Evolutionary conservation across 2,888 invertebrate species (phyloP), one percentile per base, ranked within the genome.

Genomic region (Scaptomyza polygonia): DNA sequence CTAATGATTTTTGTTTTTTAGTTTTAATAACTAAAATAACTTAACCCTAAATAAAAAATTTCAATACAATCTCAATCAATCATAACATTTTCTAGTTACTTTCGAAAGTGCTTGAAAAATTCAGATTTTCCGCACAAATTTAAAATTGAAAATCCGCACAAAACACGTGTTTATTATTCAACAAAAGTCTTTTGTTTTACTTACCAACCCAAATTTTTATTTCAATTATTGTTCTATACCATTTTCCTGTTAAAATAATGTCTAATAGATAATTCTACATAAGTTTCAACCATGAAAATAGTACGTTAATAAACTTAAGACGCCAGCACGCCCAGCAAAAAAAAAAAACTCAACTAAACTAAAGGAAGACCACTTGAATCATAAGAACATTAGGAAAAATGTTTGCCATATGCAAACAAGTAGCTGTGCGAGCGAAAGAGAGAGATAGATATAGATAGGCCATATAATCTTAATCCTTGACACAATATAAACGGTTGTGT

Each of bases 401-500:
- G 43, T 44, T 47, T 30, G 56, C 65, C 16, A 11, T 32, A 72
- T 54, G 39, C 54, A 66, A 49, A 65, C 30, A 42, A 47, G 32
- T 8, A 39, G 44, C 14, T 9, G 5, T 5, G 25, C 3, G 42
- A 18, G 21, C 25, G 45, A 40, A 58, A 21, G 29, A 36, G 57
- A 48, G 64, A 45, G 65, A 64, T 14, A 44, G 54, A 49, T 43
- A 43, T n/a, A 51, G 29, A 47, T 42, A 48, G 54, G 52, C 9
- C 63, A 71, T 69, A 71, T 84, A 82, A 86, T 84, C 84, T 84
- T 84, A 84, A 84, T 86, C 84, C 84, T 86, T 84, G 82, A 86
- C 84, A 84, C 84, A 86, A 86, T 83, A 86, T 83, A 80, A 74
- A 79, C 74, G 77, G 57, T 74, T 39, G 8, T 55, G 68, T 61